phyloP scores from a whole-genome alignment of 2,888 invertebrate species.

The Erannis defoliaria region DNA sequence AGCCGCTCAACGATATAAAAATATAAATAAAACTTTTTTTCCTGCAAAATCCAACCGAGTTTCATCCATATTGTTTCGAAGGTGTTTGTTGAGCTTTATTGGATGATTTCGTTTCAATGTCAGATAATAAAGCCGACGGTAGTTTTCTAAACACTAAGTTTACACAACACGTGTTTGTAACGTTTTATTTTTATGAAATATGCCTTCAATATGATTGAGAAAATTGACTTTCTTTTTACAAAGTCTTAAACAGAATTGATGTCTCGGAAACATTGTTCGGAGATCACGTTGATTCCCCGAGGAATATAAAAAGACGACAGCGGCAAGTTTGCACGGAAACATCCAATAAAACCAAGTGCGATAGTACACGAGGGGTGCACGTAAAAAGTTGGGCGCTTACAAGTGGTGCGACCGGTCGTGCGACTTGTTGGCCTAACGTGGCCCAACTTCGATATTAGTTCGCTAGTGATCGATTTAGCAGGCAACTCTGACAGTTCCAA shows the following conservation, averaged over 20 bases:
- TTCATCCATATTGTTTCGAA: conserved; percentile 29
- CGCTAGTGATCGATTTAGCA: conserved; percentile 82
- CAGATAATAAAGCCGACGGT: conserved; percentile 43
- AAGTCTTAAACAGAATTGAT: conserved; percentile 43
- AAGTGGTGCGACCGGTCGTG: conserved; percentile 53
- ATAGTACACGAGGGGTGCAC: conserved; percentile 59
- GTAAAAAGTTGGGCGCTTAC: conserved; percentile 68
- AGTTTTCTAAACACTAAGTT: conserved; percentile 24
- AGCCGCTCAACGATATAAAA: conserved; percentile 68
- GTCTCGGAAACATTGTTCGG: conserved; percentile 59
- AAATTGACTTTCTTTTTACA: conserved; percentile 19
- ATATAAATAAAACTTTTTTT: conserved; percentile 63
- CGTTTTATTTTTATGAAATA: conserved; percentile 7
- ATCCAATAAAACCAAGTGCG: conserved; percentile 78
- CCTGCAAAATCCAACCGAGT: conserved; percentile 38
- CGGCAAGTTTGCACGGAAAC: conserved; percentile 74
- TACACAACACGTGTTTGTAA: conserved; percentile 16
- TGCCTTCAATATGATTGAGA: conserved; percentile 8
- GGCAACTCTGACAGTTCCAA: conserved; percentile 82
- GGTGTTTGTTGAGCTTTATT: conserved; percentile 50
- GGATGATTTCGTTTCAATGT: conserved; percentile 61
- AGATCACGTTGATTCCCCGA: conserved; percentile 65
- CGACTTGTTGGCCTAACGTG: conserved; percentile 70
- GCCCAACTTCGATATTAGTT: conserved; percentile 83
- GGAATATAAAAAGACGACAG: conserved; percentile 67